Evolutionary conservation across 2,797 vertebrate genomes (phyloP).

Genomic region (Gymnoscopelus braueri): DNA sequence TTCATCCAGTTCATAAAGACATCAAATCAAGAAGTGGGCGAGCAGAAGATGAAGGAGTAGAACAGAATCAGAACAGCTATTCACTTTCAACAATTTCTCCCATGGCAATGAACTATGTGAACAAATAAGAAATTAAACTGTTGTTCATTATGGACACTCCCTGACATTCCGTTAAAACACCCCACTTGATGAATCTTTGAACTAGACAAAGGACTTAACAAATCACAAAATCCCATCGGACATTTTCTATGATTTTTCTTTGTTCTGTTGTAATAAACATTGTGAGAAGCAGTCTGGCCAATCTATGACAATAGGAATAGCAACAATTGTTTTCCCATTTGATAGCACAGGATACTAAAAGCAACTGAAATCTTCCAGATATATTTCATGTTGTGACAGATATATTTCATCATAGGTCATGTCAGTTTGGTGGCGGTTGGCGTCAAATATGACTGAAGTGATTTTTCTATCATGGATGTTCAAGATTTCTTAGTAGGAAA

Average conservation of each 20-base stretch:
- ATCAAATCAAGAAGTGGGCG: not conserved
- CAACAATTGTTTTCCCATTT: slow-evolving; percentile 9
- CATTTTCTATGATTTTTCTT: too few relatives aligned
- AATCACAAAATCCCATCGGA: not conserved
- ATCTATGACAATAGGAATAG: slow-evolving; percentile 4
- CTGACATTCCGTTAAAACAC: not conserved
- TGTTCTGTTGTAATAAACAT: not conserved
- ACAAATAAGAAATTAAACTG: not conserved
- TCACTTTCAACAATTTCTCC: not conserved
- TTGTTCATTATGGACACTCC: not conserved
- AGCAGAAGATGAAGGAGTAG: too few relatives aligned
- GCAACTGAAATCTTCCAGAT: not conserved
- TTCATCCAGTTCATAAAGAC: not conserved
- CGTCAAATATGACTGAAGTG: too few relatives aligned
- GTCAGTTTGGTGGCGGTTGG: too few relatives aligned
- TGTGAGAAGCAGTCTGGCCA: slow-evolving; percentile 1
- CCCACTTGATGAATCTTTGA: not conserved
- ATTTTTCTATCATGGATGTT: too few relatives aligned
- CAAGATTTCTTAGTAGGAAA: too few relatives aligned
- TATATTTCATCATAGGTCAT: too few relatives aligned
- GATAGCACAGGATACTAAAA: slow-evolving; percentile 4
- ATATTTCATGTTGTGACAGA: not conserved
- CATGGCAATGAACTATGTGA: not conserved
- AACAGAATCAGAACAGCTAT: not conserved
- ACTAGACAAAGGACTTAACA: slow-evolving; percentile 1